Evolutionary conservation across 1,140 invertebrate species (phyloP).

Genomic region (Scaptomyza pallida): DNA sequence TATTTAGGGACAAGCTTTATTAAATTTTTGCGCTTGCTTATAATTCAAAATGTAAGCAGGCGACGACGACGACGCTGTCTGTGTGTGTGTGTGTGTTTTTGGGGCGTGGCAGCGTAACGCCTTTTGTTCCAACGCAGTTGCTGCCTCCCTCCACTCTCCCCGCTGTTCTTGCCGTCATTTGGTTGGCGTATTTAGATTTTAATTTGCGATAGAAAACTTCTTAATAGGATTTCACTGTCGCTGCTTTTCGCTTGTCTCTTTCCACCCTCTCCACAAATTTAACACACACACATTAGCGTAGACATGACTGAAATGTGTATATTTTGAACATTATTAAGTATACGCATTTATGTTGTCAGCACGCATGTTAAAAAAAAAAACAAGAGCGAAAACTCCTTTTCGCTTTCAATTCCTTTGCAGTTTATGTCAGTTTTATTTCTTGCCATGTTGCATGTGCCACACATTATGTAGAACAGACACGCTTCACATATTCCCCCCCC

Average conservation of each 20-base stretch:
- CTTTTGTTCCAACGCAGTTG: conserved; percentile 37
- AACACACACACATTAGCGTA: conserved; percentile 37
- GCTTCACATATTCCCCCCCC: not conserved
- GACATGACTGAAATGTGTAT: conserved; percentile 60
- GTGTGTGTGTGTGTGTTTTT: conserved; percentile 4
- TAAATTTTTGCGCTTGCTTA: conserved; percentile 77
- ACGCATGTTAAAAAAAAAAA: conserved; percentile 50
- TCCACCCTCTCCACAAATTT: not conserved
- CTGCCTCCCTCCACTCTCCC: conserved; percentile 1
- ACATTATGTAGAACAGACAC: conserved; percentile 8
- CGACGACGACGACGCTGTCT: conserved; percentile 21
- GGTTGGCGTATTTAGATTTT: conserved; percentile 81
- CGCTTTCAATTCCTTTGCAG: conserved; percentile 11
- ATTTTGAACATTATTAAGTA: conserved; percentile 66
- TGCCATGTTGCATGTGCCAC: not conserved
- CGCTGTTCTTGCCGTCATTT: conserved; percentile 72
- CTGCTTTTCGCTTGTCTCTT: conserved; percentile 16
- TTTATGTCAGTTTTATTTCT: conserved; percentile 1
- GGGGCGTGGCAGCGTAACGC: conserved; percentile 12
- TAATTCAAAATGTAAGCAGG: conserved; percentile 77
- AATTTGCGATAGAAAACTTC: conserved; percentile 82
- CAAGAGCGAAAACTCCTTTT: conserved; percentile 42
- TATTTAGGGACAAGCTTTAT: conserved; percentile 69
- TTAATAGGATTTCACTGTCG: conserved; percentile 81
- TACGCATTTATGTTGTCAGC: conserved; percentile 72